Percentiles rank a stretch among this genome's conserved stretches.
These are phyloP conservation scores for Vipera ursinii DNA, from an alignment of 2,797 vertebrate genomes.

Conservation along the genomic window DNA sequence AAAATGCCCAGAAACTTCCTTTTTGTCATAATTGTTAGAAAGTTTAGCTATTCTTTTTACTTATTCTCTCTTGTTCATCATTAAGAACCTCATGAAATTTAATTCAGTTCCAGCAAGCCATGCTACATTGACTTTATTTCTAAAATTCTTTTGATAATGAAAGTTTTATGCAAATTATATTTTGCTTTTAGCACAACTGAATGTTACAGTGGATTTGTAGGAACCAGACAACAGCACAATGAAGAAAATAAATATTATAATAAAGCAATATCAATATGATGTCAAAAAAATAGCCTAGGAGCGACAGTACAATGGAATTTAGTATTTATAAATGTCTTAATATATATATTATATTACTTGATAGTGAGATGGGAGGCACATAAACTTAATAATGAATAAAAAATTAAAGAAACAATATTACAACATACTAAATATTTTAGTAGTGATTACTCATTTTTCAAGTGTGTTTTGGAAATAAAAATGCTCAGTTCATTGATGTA, in stretches of 20 bases:
- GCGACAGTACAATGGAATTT: conserved; percentile 35
- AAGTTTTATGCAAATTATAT: conserved; percentile 48
- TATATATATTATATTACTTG: not conserved
- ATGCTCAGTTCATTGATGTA: not conserved
- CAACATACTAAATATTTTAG: not conserved
- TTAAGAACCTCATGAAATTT: conserved; percentile 48
- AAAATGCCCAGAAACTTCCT: conserved; percentile 44
- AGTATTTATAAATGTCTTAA: not conserved
- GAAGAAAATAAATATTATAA: conserved; percentile 41
- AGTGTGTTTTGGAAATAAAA: not conserved
- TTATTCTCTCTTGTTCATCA: conserved; percentile 18
- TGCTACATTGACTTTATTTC: conserved; percentile 8
- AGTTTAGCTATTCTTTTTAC: conserved; percentile 26
- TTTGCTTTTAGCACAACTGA: conserved; percentile 44
- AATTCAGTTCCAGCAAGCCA: conserved; percentile 36
- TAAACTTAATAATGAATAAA: not conserved
- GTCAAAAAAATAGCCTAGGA: conserved; percentile 6
- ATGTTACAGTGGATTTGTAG: conserved; percentile 35
- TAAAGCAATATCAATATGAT: conserved; percentile 11
- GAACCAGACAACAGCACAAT: conserved; percentile 38
- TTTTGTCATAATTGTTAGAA: conserved; percentile 23
- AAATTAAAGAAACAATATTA: not conserved
- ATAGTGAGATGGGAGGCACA: not conserved
- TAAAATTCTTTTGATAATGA: conserved; percentile 32
- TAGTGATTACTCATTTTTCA: not conserved